Conservation (phyloP, 2,113 vertebrate genomes). For the Puffinus mauretanicus region DNA sequence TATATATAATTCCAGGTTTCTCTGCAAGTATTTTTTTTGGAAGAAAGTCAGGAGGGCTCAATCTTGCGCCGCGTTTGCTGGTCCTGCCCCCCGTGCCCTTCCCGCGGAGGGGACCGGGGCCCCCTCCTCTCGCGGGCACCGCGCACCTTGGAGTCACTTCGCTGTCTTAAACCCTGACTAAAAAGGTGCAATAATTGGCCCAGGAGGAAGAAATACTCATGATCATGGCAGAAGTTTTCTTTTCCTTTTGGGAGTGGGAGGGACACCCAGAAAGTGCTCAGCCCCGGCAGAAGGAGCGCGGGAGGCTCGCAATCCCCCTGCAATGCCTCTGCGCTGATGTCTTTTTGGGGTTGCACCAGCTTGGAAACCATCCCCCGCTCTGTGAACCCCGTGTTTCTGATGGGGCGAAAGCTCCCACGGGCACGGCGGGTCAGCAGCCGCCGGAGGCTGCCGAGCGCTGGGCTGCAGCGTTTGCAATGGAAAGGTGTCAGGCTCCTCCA, state of each 20-base stretch:
- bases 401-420: not conserved
- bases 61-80: not conserved
- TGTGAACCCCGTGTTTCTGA: not conserved
- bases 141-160: not conserved
- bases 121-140: not conserved
- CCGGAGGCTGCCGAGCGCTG: not conserved
- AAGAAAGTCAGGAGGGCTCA: constrained; percentile 37
- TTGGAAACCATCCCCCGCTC: not conserved
- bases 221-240: not conserved
- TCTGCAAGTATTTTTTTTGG: constrained; percentile 59
- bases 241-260: not conserved
- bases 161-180: not conserved
- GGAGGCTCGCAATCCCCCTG: not conserved
- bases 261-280: not conserved
- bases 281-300: not conserved
- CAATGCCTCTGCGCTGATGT: not conserved
- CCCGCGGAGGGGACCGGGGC: fast-evolving
- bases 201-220: not conserved
- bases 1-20: constrained; percentile 65
- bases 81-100: not conserved
- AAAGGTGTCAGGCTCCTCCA: not conserved
- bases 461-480: not conserved
- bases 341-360: not conserved
- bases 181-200: not conserved
- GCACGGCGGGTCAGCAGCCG: fast-evolving